Evolutionary conservation across 2,113 vertebrate genomes (phyloP).

Genomic region (Oxyruncus cristatus): DNA sequence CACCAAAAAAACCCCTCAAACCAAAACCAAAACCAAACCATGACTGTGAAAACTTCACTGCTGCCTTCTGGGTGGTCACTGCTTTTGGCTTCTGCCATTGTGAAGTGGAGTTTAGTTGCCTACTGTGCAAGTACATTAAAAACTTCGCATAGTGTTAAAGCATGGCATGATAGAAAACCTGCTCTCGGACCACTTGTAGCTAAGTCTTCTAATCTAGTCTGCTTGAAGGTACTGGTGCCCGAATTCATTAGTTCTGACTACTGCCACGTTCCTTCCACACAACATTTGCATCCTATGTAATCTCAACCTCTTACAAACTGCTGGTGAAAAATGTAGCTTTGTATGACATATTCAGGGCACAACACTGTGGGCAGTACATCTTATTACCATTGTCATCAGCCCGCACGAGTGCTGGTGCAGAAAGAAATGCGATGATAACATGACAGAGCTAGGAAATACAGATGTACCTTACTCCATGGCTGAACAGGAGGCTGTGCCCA

Average conservation of each 20-base stretch:
- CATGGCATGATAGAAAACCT: neutral
- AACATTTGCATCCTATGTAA: neutral
- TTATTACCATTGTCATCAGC: neutral
- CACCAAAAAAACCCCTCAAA: fast-evolving
- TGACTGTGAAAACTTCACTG: neutral
- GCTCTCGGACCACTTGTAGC: neutral
- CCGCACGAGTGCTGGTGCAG: neutral
- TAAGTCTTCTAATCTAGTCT: neutral
- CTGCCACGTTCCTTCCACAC: neutral
- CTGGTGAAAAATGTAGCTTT: neutral
- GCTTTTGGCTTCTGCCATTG: neutral
- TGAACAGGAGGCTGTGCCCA: neutral
- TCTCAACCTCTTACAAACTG: neutral
- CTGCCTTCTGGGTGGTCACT: neutral
- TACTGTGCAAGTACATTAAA: neutral
- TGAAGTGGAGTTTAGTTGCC: neutral
- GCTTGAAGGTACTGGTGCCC: neutral
- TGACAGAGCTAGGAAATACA: neutral
- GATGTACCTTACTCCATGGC: neutral
- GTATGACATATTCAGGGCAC: neutral
- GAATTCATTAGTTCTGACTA: neutral
- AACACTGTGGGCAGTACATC: neutral
- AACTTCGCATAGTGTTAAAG: neutral
- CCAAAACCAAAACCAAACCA: neutral
- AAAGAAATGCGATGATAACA: fast-evolving